Percentiles rank a stretch among this genome's conserved stretches.
These are phyloP conservation scores for Crotalus viridis DNA, from an alignment of 2,113 vertebrate species.

Conservation along the genomic window DNA sequence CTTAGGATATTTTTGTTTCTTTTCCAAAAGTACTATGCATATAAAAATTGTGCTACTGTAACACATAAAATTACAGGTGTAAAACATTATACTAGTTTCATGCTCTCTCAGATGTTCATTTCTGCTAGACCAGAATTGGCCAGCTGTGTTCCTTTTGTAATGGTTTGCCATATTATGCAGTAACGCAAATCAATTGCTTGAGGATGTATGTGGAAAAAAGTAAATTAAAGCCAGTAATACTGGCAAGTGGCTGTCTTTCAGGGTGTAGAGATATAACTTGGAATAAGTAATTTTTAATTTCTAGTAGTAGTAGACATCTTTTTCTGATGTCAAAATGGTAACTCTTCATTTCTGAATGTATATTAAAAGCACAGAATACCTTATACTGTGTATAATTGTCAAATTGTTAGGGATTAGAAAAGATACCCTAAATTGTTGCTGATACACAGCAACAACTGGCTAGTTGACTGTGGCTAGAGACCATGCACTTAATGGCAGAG, in stretches of 20 bases:
- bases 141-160: slow-evolving; percentile 1
- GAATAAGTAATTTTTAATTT: neutral
- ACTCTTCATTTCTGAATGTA: neutral
- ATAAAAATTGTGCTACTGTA: slow-evolving; percentile 14
- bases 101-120: slow-evolving; percentile 14
- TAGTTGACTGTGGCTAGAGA: too few relatives aligned
- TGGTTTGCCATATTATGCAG: neutral
- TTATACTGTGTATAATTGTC: neutral
- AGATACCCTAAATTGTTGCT: too few relatives aligned
- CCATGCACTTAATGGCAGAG: too few relatives aligned
- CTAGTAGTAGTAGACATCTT: neutral
- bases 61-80: slow-evolving; percentile 6
- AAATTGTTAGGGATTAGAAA: neutral
- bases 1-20: slow-evolving; percentile 59
- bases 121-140: neutral
- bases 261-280: neutral
- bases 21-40: slow-evolving; percentile 50
- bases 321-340: neutral
- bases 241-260: neutral
- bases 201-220: slow-evolving; percentile 20
- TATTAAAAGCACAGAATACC: neutral
- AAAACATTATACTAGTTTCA: slow-evolving; percentile 31
- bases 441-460: too few relatives aligned
- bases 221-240: accelerated
- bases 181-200: neutral